These are phyloP conservation scores for Aproaerema taeniolella DNA, from an alignment of 2,888 invertebrate genomes.

Conservation along the genomic window DNA sequence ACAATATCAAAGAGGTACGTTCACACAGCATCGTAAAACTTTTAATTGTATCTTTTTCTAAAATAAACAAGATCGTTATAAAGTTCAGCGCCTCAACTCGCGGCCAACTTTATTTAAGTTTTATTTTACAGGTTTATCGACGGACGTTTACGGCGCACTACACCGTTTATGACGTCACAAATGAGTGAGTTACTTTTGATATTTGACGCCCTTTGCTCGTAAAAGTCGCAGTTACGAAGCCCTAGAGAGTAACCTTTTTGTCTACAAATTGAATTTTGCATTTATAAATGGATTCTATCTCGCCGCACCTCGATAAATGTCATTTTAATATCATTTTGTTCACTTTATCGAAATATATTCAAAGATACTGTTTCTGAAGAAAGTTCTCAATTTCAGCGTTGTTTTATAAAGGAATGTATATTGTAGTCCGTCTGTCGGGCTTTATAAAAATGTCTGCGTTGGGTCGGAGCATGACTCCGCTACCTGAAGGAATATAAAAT, in stretches of 20 bases:
- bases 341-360: conserved; percentile 6
- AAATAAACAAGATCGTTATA: conserved; percentile 29
- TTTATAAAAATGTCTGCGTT: conserved; percentile 26
- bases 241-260: conserved; percentile 35
- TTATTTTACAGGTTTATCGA: conserved; percentile 85
- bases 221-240: conserved; percentile 29
- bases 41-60: conserved; percentile 37
- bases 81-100: conserved; percentile 21
- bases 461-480: conserved; percentile 23
- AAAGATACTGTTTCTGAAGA: too few species aligned
- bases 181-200: conserved; percentile 83
- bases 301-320: conserved; percentile 31
- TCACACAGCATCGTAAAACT: conserved; percentile 25
- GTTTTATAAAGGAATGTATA: conserved; percentile 18
- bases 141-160: conserved; percentile 92
- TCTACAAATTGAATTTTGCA: conserved; percentile 41
- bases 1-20: conserved; percentile 90
- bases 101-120: conserved; percentile 26
- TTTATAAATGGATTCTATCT: conserved; percentile 40
- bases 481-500: conserved; percentile 38
- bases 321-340: conserved; percentile 19
- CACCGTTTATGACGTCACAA: conserved; percentile 93
- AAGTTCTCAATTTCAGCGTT: too few species aligned
- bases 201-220: conserved; percentile 34
- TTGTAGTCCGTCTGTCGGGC: conserved; percentile 24